Conservation (phyloP, 2,888 invertebrate species). For the Augochlorella aurata region DNA sequence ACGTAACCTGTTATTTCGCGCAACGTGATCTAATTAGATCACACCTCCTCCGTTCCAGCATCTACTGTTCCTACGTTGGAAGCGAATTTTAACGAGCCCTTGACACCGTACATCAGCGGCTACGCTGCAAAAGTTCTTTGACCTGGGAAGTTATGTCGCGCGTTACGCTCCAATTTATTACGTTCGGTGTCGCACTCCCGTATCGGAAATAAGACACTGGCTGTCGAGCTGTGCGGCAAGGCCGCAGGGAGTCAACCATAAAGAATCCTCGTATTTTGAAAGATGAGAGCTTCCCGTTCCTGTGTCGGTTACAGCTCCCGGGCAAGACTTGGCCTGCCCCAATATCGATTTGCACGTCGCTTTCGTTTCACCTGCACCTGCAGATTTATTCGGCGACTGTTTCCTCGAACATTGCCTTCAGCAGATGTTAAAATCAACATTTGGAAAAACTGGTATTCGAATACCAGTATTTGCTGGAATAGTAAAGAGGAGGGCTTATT, state of each 20-base stretch:
- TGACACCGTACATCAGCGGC: not conserved
- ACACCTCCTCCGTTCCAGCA: not conserved
- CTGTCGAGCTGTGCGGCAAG: not conserved
- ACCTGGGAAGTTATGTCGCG: not conserved
- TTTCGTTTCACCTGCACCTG: constrained; percentile 50
- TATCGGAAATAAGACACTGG: not conserved
- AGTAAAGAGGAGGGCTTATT: too few relatives aligned
- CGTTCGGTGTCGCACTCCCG: too few relatives aligned
- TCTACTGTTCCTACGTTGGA: not conserved
- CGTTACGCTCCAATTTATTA: constrained; percentile 20
- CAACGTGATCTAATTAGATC: not conserved
- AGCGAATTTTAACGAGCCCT: not conserved
- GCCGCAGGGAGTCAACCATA: not conserved
- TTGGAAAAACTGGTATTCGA: too few relatives aligned
- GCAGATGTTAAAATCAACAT: too few relatives aligned
- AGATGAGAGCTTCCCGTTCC: constrained; percentile 29
- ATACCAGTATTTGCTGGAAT: too few relatives aligned
- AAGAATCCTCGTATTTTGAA: constrained; percentile 28
- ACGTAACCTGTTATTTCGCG: not conserved
- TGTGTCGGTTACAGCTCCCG: constrained; percentile 50
- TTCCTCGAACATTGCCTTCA: not conserved
- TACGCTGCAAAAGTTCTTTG: constrained; percentile 6
- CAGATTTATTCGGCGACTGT: constrained; percentile 48
- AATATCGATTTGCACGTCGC: constrained; percentile 69
- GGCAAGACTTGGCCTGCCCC: constrained; percentile 65